Percentiles rank a stretch among this genome's conserved stretches.
phyloP scores from a whole-genome alignment of 2,797 vertebrate species.

The Lepus townsendii region DNA sequence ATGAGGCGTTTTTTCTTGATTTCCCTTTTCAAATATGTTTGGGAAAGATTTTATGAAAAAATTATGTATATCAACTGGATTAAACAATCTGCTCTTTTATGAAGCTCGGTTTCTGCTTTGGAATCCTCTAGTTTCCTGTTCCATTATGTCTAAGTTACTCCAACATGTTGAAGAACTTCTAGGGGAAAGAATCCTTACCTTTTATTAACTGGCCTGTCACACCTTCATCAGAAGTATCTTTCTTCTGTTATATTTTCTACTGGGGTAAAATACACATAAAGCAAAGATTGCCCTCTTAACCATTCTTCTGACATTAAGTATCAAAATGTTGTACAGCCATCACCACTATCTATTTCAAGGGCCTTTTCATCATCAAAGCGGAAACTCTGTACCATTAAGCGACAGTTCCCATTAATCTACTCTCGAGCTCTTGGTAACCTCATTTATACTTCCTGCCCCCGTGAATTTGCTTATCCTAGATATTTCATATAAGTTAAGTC shows the following conservation, averaged over 20 bases:
- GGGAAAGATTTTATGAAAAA: not conserved
- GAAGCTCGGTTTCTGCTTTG: not conserved
- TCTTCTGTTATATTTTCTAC: not conserved
- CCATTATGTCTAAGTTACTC: not conserved
- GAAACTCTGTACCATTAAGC: not conserved
- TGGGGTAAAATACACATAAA: not conserved
- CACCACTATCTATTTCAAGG: too few relatives aligned
- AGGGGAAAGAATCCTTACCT: not conserved
- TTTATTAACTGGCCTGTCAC: too few relatives aligned
- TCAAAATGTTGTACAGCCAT: not conserved
- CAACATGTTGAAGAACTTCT: not conserved
- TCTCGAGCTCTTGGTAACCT: too few relatives aligned
- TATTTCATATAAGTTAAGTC: not conserved
- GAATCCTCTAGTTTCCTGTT: not conserved
- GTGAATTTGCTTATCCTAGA: not conserved
- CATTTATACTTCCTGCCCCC: not conserved
- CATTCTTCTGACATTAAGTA: not conserved
- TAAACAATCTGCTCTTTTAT: not conserved
- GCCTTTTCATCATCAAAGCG: not conserved
- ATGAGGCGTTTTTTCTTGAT: not conserved
- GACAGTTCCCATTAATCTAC: fast-evolving
- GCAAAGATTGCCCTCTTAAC: not conserved
- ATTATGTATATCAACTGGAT: not conserved
- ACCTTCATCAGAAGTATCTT: not conserved
- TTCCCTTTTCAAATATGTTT: not conserved